Evolutionary conservation across 2,888 invertebrate genomes (phyloP).

Genomic region (Megaustenia siamemsis): DNA sequence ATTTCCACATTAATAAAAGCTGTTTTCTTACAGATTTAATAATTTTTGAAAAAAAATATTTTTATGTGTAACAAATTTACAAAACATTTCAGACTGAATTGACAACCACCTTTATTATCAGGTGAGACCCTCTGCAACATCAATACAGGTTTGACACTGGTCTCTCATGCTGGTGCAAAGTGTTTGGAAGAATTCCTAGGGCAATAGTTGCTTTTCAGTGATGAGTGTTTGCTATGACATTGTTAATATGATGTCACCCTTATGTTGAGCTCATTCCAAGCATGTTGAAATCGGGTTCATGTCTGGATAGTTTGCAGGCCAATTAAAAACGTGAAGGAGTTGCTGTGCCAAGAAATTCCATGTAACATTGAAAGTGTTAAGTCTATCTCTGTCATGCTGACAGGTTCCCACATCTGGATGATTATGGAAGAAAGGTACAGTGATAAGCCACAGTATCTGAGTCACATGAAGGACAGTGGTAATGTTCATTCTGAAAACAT

Average conservation of each 20-base stretch:
- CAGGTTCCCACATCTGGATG: not conserved
- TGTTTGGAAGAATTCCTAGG: not conserved
- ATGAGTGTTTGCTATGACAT: conserved; percentile 16
- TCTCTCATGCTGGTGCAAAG: conserved; percentile 14
- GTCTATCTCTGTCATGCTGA: conserved; percentile 13
- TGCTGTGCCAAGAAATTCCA: conserved; percentile 18
- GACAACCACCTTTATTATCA: conserved; percentile 2
- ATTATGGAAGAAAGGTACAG: conserved; percentile 24
- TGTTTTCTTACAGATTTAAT: too few species aligned
- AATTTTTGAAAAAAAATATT: too few species aligned
- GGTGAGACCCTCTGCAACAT: not conserved
- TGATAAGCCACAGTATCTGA: not conserved
- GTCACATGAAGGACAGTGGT: conserved; percentile 12
- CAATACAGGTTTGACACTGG: conserved; percentile 32
- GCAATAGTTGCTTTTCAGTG: conserved; percentile 14
- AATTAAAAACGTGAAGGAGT: conserved; percentile 22
- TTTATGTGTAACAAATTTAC: too few species aligned
- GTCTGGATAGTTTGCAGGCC: conserved; percentile 28
- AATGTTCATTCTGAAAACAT: conserved; percentile 31
- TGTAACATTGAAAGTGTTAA: conserved; percentile 21
- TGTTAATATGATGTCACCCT: conserved; percentile 5
- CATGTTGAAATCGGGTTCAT: conserved; percentile 25
- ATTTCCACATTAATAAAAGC: too few species aligned
- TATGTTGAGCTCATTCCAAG: conserved; percentile 33
- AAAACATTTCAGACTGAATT: too few species aligned